Percentiles rank a stretch among this genome's conserved stretches.
Evolutionary conservation across 2,113 vertebrate genomes (phyloP).

Genomic region (Tylochromis polylepis): DNA sequence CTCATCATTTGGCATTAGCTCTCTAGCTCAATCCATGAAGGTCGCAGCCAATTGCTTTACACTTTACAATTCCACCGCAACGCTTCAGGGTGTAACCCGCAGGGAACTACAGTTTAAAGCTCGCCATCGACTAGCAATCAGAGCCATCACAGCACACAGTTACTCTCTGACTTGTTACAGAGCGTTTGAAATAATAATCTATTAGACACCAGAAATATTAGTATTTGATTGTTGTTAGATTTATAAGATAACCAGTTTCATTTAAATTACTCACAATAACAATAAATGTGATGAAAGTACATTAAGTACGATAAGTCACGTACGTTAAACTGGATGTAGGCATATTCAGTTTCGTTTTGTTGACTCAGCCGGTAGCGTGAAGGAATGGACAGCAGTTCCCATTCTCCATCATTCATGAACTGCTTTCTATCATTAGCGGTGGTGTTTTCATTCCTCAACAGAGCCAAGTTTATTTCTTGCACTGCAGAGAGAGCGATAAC

Average conservation of each 20-base stretch:
- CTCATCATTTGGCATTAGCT: conserved; percentile 69
- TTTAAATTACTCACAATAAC: background rate
- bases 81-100: background rate
- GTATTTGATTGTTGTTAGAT: background rate
- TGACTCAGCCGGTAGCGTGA: conserved; percentile 69
- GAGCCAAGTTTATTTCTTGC: conserved; percentile 79
- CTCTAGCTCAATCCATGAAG: conserved; percentile 48
- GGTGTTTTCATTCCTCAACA: conserved; percentile 76
- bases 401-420: conserved; percentile 82
- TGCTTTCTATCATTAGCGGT: conserved; percentile 70
- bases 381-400: conserved; percentile 82
- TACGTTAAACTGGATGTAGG: conserved; percentile 84
- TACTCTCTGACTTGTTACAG: background rate
- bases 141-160: conserved; percentile 7
- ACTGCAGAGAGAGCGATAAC: conserved; percentile 59
- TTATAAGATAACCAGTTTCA: background rate
- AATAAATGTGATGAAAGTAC: background rate
- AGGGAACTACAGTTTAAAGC: conserved; percentile 21
- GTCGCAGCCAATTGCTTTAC: conserved; percentile 61
- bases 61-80: conserved; percentile 40
- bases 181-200: background rate
- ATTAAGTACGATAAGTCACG: background rate
- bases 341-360: conserved; percentile 69
- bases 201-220: background rate
- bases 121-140: conserved; percentile 33